Evolutionary conservation across 2,888 invertebrate species (phyloP).

Genomic region (Stenoptilia bipunctidactyla): DNA sequence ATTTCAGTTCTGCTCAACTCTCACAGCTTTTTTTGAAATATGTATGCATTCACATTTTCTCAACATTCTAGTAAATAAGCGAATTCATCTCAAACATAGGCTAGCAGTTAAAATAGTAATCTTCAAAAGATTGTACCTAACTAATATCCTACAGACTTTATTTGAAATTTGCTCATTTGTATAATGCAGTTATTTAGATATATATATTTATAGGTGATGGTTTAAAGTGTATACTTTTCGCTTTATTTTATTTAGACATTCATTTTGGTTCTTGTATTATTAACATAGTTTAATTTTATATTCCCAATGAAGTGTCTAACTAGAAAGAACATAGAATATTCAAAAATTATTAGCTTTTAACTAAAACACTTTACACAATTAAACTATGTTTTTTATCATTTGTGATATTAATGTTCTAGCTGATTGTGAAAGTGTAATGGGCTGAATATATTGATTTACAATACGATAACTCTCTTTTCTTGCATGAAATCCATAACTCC

Average conservation of each 20-base stretch:
- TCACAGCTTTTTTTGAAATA: no score
- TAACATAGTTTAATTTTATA: no score
- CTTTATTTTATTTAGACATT: conserved; percentile 4
- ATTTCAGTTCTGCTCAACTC: no score
- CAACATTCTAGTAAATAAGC: no score
- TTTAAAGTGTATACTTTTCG: not conserved
- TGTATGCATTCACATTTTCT: no score
- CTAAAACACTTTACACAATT: not conserved
- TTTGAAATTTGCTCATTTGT: no score
- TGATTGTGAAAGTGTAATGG: conserved; percentile 53
- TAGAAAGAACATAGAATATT: no score
- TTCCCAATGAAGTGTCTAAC: conserved; percentile 25
- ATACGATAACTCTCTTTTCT: conserved; percentile 56
- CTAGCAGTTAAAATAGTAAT: no score
- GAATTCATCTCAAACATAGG: no score
- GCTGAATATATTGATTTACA: conserved; percentile 59
- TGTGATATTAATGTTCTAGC: conserved; percentile 25
- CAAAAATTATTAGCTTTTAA: not conserved
- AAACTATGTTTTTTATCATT: conserved; percentile 7
- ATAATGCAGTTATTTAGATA: no score
- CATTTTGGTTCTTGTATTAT: not conserved
- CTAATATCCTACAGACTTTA: no score
- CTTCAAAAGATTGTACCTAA: no score
- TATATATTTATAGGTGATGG: conserved; percentile 3
- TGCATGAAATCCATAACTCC: conserved; percentile 37